Evolutionary conservation across 2,797 vertebrate genomes (phyloP).

Genomic region (Hapalemur alaotrensis): DNA sequence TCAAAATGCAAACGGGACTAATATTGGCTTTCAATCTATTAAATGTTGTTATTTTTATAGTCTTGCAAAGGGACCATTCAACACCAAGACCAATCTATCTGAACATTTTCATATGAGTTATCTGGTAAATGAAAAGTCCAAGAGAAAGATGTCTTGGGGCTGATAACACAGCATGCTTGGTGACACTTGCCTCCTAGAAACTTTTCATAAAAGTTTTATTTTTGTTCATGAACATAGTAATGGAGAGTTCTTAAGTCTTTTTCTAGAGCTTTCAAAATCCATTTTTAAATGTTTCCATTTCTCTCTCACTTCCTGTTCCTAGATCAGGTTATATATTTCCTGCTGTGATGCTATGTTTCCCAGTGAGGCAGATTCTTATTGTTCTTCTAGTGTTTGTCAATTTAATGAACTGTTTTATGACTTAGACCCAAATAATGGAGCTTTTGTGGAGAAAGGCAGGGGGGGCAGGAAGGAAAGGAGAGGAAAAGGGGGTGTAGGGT

Average conservation of each 20-base stretch:
- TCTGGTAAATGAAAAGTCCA: constrained; percentile 11
- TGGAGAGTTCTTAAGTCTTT: not conserved
- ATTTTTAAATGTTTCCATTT: constrained; percentile 2
- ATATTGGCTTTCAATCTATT: not conserved
- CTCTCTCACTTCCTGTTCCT: not conserved
- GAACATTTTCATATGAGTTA: not conserved
- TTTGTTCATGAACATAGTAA: constrained; percentile 3
- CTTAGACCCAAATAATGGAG: not conserved
- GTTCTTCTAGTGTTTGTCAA: not conserved
- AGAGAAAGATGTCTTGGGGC: not conserved
- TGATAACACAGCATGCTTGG: not conserved
- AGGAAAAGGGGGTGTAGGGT: not conserved
- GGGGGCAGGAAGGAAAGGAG: not conserved
- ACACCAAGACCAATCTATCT: not conserved
- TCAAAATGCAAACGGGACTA: not conserved
- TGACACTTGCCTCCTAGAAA: not conserved
- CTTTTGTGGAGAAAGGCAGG: constrained; percentile 12
- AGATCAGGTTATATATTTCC: not conserved
- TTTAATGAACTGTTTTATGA: constrained; percentile 38
- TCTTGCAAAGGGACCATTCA: constrained; percentile 2
- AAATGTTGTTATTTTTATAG: not conserved
- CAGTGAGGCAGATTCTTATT: not conserved
- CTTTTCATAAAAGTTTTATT: not conserved
- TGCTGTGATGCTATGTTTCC: not conserved
- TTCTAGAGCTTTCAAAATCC: constrained; percentile 24